Conservation (phyloP, 1,140 invertebrate species). For the Lepidurus apus region DNA sequence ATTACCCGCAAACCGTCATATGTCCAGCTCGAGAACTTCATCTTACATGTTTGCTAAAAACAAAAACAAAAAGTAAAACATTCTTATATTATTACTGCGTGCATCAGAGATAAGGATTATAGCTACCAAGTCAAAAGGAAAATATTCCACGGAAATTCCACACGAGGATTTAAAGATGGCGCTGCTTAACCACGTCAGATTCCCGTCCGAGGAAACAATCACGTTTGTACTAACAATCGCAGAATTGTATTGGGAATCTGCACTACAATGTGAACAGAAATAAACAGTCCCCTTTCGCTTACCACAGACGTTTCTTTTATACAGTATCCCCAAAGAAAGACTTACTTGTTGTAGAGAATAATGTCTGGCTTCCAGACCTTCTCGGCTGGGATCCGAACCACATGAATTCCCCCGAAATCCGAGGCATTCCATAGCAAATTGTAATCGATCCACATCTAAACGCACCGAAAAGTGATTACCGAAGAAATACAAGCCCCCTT, state of each 20-base stretch:
- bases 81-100: no score
- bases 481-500: not conserved
- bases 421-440: constrained; percentile 38
- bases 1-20: constrained; percentile 38
- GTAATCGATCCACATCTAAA: constrained; percentile 41
- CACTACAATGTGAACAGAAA: constrained; percentile 39
- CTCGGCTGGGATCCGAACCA: constrained; percentile 54
- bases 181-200: constrained; percentile 44
- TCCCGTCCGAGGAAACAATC: constrained; percentile 44
- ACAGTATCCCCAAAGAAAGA: not conserved
- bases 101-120: no score
- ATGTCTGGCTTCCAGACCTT: constrained; percentile 57
- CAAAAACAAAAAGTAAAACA: no score
- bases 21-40: constrained; percentile 41
- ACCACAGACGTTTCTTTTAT: not conserved
- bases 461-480: constrained; percentile 32
- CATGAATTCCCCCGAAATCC: constrained; percentile 52
- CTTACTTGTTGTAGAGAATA: constrained; percentile 54
- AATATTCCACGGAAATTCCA: constrained; percentile 49
- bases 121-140: constrained; percentile 49
- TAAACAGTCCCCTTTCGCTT: constrained; percentile 4
- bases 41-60: constrained; percentile 42
- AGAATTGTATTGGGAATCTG: constrained; percentile 45
- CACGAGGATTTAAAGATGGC: constrained; percentile 47
- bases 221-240: constrained; percentile 46